Conservation (phyloP, 2,888 invertebrate species). For the Micoletzkya japonica region DNA sequence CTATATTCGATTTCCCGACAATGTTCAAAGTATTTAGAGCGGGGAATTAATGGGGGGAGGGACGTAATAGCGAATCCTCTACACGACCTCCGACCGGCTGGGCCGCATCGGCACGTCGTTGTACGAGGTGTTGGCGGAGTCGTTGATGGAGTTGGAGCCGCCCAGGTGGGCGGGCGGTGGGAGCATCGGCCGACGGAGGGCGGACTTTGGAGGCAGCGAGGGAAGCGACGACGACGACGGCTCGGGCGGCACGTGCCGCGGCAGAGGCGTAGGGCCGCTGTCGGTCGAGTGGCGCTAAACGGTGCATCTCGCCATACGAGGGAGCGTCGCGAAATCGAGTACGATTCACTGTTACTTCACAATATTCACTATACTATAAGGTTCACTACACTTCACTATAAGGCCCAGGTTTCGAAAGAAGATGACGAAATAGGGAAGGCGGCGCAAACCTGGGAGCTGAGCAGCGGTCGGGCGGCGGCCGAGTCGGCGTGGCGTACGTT, state of each 20-base stretch:
- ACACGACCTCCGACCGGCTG: constrained; percentile 23
- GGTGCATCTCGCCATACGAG: no score
- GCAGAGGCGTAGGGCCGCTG: constrained; percentile 26
- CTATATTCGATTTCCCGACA: no score
- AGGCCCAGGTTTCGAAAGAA: not conserved
- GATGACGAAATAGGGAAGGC: not conserved
- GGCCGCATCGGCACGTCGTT: constrained; percentile 13
- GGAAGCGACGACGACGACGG: not conserved
- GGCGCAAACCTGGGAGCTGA: no score
- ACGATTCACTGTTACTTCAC: no score
- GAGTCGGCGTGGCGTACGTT: constrained; percentile 6
- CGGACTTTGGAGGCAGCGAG: constrained; percentile 17
- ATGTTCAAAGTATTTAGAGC: no score
- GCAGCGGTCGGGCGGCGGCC: constrained; percentile 11
- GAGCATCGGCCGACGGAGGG: constrained; percentile 8
- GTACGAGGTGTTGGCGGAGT: constrained; percentile 17
- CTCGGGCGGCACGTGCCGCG: not conserved
- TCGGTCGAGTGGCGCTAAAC: no score
- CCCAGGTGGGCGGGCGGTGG: constrained; percentile 25
- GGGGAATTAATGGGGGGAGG: no score
- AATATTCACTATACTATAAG: no score
- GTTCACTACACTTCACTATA: not conserved
- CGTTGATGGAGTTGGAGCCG: constrained; percentile 19
- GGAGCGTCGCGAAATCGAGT: no score
- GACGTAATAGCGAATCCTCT: no score